phyloP scores from a whole-genome alignment of 1,140 invertebrate genomes.

The Zophobas morio region DNA sequence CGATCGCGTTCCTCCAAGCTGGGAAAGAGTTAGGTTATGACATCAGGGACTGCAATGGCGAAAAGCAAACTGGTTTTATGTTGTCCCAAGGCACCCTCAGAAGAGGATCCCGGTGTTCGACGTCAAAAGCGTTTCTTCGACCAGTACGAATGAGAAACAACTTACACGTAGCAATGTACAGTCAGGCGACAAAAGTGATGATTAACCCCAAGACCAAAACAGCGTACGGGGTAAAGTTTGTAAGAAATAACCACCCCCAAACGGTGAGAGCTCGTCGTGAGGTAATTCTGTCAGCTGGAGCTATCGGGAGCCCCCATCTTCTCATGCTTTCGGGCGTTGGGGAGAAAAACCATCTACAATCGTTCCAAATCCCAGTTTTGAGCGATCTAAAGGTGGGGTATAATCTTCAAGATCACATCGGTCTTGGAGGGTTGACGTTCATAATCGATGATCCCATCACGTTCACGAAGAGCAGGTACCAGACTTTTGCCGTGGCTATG shows the following conservation, averaged over 20 bases:
- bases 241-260: slow-evolving; percentile 75
- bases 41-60: slow-evolving; percentile 86
- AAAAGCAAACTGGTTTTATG: slow-evolving; percentile 88
- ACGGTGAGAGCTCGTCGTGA: slow-evolving; percentile 81
- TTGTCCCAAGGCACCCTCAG: slow-evolving; percentile 88
- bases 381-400: slow-evolving; percentile 85
- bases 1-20: slow-evolving; percentile 86
- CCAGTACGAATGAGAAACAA: slow-evolving; percentile 85
- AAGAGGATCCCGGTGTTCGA: slow-evolving; percentile 89
- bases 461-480: slow-evolving; percentile 83
- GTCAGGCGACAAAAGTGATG: slow-evolving; percentile 81
- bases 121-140: slow-evolving; percentile 89
- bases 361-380: slow-evolving; percentile 82
- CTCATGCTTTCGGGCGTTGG: slow-evolving; percentile 93
- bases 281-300: slow-evolving; percentile 85
- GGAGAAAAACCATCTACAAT: slow-evolving; percentile 82
- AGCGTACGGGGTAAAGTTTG: slow-evolving; percentile 84
- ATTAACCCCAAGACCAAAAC: slow-evolving; percentile 77
- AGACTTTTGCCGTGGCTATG: slow-evolving; percentile 82
- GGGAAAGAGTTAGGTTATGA: slow-evolving; percentile 84
- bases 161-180: slow-evolving; percentile 85
- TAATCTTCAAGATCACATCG: slow-evolving; percentile 89
- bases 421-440: slow-evolving; percentile 86
- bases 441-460: slow-evolving; percentile 85
- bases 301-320: slow-evolving; percentile 87